Base-by-base conservation (phyloP, 2,888 invertebrate species). In the Autographa pulchrina region DNA sequence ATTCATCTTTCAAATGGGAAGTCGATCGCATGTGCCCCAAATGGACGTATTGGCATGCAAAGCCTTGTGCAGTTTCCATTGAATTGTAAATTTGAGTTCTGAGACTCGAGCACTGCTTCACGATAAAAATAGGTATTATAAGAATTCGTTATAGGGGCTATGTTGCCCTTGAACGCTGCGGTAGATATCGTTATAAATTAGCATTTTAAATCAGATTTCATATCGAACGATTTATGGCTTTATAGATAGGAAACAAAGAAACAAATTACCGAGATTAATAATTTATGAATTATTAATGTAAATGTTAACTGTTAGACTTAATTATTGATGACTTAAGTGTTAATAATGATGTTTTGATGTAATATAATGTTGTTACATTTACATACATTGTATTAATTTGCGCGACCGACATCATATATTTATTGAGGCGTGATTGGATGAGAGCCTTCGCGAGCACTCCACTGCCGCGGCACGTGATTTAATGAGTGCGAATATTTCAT, bases 21-120 rank as follows among this genome's bases (percentile, higher is more conserved):
- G 92, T 93, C 92, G 93, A 93, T 94, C 93, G 92, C 90, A 91
- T 94, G 92, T 92, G 93, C 92, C 90, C 90, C 92, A 93, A 93
- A 93, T 93, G 92, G 93, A 93, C 93, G 93, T 93, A 94, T 94
- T 93, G 94, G 92, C 93, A 94, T 94, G 94, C 94, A 93, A 94
- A 94, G 93, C 93, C 94, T 93, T 93, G 92, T 93, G 93, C 93
- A 92, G 93, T 93, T 92, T 91, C 93, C 92, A 94, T 94, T 94
- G 94, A 94, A 95, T 94, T 95, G 94, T 93, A 94, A 93, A 94
- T 94, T 93, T 92, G 88, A 92, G 91, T 91, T 91, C 92, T 92
- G 91, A 92, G 92, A 92, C 89, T 91, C 88, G 87, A 90, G 90
- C 89, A 88, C 86, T 87, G 89, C 88, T 90, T 91, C 87, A 78